Evolutionary conservation across 2,113 vertebrate species (phyloP), one percentile per base, ranked within the genome.

Genomic region (Semicossyphus pulcher): DNA sequence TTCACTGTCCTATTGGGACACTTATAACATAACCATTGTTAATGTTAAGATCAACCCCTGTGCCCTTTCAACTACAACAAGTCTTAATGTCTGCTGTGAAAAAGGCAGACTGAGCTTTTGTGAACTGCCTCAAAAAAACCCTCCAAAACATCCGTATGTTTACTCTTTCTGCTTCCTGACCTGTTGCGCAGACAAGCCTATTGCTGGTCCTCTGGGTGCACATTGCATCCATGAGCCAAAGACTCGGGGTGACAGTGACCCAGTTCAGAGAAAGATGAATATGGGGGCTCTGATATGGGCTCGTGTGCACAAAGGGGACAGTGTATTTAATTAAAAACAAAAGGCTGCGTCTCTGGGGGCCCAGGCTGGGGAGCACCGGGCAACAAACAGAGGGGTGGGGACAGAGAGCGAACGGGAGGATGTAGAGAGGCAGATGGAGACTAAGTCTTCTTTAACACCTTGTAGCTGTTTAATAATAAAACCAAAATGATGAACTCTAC

Each of bases 321-420:
- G 29, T 83, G 85, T 86, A 75, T 82, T 83, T 83, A 78, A 88
- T 89, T 81, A 75, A 76, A 86, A 88, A 89, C 87, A 89, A 89
- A 80, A 82, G 80, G 29, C 72, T 42, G 53, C 20, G 52, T 86
- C 79, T 86, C 83, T 32, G 18, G 85, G 61, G 86, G 79, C 73
- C 71, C n/a, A n/a, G 56, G 64, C 68, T 47, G 63, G 75, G 79
- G 44, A 69, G 57, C 67, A 62, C 28, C 12, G 62, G 78, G 76
- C 21, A 77, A 80, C 78, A 80, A 78, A 69, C 71, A 39, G 52
- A 54, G 28, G 57, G 68, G 47, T 16, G 76, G 51, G 28, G 37
- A 32, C 26, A 25, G n/a, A 26, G 53, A 51, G 56, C 7, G 72
- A 69, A n/a, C 3, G 36, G 7, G 48, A 41, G 31, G 57, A 52